phyloP scores from a whole-genome alignment of 2,797 vertebrate genomes.

The Gephyroberyx darwinii region DNA sequence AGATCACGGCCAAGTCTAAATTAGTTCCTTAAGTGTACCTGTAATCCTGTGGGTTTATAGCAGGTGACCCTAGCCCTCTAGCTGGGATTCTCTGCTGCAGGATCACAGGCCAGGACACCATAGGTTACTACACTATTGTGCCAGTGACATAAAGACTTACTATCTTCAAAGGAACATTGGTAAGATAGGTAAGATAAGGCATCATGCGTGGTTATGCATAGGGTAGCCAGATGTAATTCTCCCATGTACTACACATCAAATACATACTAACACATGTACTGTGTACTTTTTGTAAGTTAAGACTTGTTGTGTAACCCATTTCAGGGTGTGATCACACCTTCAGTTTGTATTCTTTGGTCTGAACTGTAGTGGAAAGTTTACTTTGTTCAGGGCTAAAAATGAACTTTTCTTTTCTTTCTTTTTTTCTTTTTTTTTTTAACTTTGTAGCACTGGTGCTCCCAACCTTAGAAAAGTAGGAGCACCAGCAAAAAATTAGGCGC shows the following conservation, averaged over 20 bases:
- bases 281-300: too few species aligned
- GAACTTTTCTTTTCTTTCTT: too few species aligned
- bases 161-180: not conserved
- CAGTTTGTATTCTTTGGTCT: too few species aligned
- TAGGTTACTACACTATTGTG: constrained; percentile 11
- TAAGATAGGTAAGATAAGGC: not conserved
- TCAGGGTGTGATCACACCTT: too few species aligned
- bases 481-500: too few species aligned
- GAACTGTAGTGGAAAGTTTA: too few species aligned
- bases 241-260: too few species aligned
- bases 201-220: not conserved
- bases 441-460: too few species aligned
- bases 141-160: not conserved
- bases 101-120: constrained; percentile 11
- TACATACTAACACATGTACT: not conserved
- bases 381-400: too few species aligned
- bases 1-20: constrained; percentile 43
- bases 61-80: constrained; percentile 18
- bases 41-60: constrained; percentile 56
- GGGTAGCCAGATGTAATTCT: not conserved
- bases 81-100: constrained; percentile 30
- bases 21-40: constrained; percentile 40
- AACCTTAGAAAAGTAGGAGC: too few species aligned
- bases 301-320: not conserved
- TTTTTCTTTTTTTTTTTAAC: too few species aligned